Evolutionary conservation across 2,797 vertebrate species (phyloP), one percentile per base, ranked within the genome.

Genomic region (Valencia hispanica): DNA sequence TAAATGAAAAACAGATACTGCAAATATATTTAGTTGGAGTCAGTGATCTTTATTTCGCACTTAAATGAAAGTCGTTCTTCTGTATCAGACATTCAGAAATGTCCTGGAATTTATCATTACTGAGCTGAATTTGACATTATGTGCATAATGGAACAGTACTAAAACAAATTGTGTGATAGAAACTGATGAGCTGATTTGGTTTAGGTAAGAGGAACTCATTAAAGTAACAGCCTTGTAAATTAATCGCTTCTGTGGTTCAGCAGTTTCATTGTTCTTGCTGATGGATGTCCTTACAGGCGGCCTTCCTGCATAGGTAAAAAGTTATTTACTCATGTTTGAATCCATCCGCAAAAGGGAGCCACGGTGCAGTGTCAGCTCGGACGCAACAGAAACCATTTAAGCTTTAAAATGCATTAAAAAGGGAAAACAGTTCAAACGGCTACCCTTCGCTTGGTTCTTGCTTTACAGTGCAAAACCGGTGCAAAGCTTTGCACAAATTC

Each of bases 341-440:
- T 76, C 17, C 39, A 18, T 74, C 84, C 72, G 76, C 79, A 70
- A 73, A 82, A 81, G 83, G 74, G 80, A 75, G 79, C 68, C 59
- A 32, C 22, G 8, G 69, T 20, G 30, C 69, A 47, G 77, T 75
- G 55, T 70, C 45, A 30, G 70, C 70, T 75, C 48, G 86, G 71
- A 79, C 53, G 73, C 32, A 78, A 80, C 74, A 78, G 77, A 83
- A 68, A 61, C 70, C 83, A 85, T 91, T 92, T 86, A 88, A 86
- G 89, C 84, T 88, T 87, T 39, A 86, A 90, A 88, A 90, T 85
- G 70, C 73, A 73, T 73, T 61, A 68, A 81, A 57, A 74, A 43
- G 53, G 43, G 15, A 43, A 43, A 72, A 55, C 50, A 75, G 81
- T 86, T 84, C 74, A 88, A 81, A 65, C 61, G 2, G 34, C 34